A percentile compares a stretch with the other conserved stretches of the same genome.
phyloP scores from a whole-genome alignment of 2,113 vertebrate species.

The Sialia sialis region DNA sequence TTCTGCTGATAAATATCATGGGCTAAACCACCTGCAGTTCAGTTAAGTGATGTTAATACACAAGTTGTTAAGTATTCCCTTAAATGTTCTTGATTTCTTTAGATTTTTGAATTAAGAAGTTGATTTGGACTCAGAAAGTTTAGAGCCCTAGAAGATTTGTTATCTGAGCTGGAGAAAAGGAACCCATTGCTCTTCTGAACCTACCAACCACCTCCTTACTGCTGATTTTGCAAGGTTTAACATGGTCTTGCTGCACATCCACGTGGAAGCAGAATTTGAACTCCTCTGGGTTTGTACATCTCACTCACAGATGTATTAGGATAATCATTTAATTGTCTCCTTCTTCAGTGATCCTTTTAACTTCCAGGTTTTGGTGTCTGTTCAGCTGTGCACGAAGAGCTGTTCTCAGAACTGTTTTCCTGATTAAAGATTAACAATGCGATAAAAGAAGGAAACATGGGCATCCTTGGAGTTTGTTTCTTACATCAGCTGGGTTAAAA shows the following conservation, averaged over 20 bases:
- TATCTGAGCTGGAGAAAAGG: background rate
- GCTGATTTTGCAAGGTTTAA: constrained; percentile 47
- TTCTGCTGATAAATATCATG: background rate
- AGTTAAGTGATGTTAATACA: background rate
- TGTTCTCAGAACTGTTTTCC: constrained; percentile 43
- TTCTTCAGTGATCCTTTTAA: constrained; percentile 1
- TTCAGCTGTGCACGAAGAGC: background rate
- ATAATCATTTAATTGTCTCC: constrained; percentile 7
- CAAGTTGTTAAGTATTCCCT: background rate
- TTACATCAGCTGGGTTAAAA: constrained; percentile 50
- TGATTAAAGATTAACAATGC: constrained; percentile 17
- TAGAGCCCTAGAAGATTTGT: accelerated
- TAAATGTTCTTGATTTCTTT: background rate
- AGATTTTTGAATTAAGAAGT: background rate
- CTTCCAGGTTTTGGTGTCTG: background rate
- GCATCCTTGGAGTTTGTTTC: constrained; percentile 40
- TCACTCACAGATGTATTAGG: constrained; percentile 23
- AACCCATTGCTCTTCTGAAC: background rate
- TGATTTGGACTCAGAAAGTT: background rate
- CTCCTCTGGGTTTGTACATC: constrained; percentile 1
- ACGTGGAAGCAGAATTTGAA: constrained; percentile 64
- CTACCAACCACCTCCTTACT: background rate
- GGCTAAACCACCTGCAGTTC: background rate
- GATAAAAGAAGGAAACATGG: constrained; percentile 10
- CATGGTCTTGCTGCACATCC: background rate